These are phyloP conservation scores for Chelonoidis abingdonii DNA, from an alignment of 2,113 vertebrate genomes.

Conservation along the genomic window DNA sequence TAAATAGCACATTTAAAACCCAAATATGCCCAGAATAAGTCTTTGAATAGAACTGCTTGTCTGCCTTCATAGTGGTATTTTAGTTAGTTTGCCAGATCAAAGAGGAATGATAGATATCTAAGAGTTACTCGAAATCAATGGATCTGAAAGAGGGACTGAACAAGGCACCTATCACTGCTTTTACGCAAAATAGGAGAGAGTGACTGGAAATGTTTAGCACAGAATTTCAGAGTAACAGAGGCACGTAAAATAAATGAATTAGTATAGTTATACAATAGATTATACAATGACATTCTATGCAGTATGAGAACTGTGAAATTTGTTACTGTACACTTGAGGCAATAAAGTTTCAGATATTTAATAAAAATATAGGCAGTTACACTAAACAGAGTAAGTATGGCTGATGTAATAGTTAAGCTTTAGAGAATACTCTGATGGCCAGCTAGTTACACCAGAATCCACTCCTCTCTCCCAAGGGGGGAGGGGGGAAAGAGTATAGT, in stretches of 20 bases:
- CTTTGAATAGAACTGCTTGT: background rate
- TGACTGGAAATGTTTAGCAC: too few species aligned
- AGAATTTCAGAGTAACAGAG: background rate
- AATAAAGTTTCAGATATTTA: background rate
- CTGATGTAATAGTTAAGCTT: background rate
- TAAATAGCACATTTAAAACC: background rate
- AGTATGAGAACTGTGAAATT: background rate
- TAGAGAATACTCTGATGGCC: background rate
- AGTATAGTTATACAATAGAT: background rate
- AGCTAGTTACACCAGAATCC: background rate
- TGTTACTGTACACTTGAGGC: background rate
- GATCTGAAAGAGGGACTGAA: background rate
- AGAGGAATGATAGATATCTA: background rate
- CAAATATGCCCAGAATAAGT: background rate
- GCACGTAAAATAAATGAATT: background rate
- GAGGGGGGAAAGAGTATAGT: background rate
- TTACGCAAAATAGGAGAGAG: background rate
- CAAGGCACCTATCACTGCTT: background rate
- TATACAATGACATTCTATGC: background rate
- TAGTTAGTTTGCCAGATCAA: background rate
- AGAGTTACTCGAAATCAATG: background rate
- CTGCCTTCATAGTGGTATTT: background rate
- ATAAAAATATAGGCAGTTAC: background rate
- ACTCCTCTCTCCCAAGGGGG: background rate
- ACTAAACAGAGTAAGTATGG: constrained; percentile 2